Percentiles rank a stretch among this genome's conserved stretches.
Evolutionary conservation across 2,888 invertebrate species (phyloP).

Genomic region (Drosophila atripex): DNA sequence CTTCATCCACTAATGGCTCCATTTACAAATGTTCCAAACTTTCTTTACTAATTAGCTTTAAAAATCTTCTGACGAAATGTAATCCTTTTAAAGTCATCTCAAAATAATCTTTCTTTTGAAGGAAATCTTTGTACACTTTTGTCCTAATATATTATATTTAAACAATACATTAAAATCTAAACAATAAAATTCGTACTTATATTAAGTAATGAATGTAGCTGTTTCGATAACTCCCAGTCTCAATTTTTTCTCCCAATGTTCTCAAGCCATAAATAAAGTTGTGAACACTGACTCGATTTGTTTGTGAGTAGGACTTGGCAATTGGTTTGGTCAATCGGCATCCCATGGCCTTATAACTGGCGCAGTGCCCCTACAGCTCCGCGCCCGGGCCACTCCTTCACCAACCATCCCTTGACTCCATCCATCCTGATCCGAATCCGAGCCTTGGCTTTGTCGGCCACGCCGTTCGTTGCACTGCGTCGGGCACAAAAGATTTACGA

Average conservation of each 20-base stretch:
- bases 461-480: slow-evolving; percentile 78
- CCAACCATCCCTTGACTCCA: slow-evolving; percentile 26
- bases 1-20: neutral
- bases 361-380: slow-evolving; percentile 38
- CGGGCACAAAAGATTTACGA: slow-evolving; percentile 82
- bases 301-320: slow-evolving; percentile 35
- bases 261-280: slow-evolving; percentile 75
- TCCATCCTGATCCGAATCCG: slow-evolving; percentile 35
- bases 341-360: slow-evolving; percentile 62
- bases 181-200: neutral
- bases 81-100: too few relatives aligned
- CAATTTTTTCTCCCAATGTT: slow-evolving; percentile 49
- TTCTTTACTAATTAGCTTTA: too few relatives aligned
- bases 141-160: too few relatives aligned
- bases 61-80: too few relatives aligned
- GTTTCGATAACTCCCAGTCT: too few relatives aligned
- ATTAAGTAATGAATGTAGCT: too few relatives aligned
- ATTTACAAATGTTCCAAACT: too few relatives aligned
- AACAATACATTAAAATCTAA: neutral
- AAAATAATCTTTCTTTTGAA: neutral
- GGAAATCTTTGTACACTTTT: neutral
- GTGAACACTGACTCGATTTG: slow-evolving; percentile 76
- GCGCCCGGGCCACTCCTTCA: slow-evolving; percentile 22
- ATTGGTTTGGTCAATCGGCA: slow-evolving; percentile 17
- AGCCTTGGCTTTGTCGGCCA: slow-evolving; percentile 53